phyloP scores from a whole-genome alignment of 2,888 invertebrate species.

The Leptinotarsa haldemani region DNA sequence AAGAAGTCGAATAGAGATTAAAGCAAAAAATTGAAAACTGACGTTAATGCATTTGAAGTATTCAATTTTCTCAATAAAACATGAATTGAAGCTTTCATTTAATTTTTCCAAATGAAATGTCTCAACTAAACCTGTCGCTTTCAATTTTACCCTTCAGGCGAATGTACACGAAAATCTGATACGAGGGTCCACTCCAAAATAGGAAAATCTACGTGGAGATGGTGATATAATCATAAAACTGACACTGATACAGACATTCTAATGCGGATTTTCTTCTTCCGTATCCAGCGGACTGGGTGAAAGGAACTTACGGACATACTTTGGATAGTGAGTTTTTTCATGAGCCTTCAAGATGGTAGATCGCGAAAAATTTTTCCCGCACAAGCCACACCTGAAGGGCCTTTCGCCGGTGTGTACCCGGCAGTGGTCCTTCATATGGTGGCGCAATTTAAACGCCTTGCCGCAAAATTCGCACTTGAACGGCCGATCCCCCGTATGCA shows the following conservation, averaged over 20 bases:
- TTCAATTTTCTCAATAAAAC: too few species aligned
- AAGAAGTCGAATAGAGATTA: too few species aligned
- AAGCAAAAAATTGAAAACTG: too few species aligned
- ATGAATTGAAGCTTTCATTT: background rate
- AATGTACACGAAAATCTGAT: background rate
- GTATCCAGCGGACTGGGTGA: conserved; percentile 89
- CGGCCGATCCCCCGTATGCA: conserved; percentile 90
- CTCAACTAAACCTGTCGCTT: background rate
- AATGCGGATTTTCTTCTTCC: conserved; percentile 82
- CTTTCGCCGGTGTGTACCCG: conserved; percentile 92
- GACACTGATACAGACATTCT: conserved; percentile 59
- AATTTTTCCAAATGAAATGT: background rate
- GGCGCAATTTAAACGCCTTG: conserved; percentile 90
- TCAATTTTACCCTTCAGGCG: background rate
- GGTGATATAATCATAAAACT: conserved; percentile 35
- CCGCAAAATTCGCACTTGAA: conserved; percentile 96
- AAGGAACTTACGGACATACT: conserved; percentile 89
- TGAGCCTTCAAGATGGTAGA: conserved; percentile 92
- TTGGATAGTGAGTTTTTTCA: conserved; percentile 93
- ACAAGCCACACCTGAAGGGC: conserved; percentile 88
- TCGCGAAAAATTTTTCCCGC: conserved; percentile 91
- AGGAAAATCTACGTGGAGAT: conserved; percentile 36
- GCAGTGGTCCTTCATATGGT: conserved; percentile 96
- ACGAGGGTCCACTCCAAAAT: conserved; percentile 26
- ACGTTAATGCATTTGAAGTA: too few species aligned